Base-by-base conservation (phyloP, 2,888 invertebrate species). In the Myopa tessellatipennis region DNA sequence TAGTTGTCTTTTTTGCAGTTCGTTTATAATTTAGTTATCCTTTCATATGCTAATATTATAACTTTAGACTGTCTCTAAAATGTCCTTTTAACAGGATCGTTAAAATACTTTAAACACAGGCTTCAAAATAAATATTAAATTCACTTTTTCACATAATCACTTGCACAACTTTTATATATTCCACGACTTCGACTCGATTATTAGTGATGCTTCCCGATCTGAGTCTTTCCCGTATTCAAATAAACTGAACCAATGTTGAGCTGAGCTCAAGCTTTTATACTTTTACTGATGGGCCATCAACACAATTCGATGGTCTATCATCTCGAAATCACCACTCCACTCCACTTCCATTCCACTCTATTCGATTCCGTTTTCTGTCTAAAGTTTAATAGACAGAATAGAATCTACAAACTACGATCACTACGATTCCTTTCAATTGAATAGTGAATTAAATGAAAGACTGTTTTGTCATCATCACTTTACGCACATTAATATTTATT, bases 241-340 rank as follows among this genome's bases (percentile, higher is more conserved):
- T 75, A 79, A 82, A 82, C 82, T 82, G 81, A 81, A 78, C 69
- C 58, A 60, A 50, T 77, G 77, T 55, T 52, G 78, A 77, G 77
- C 63, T 70, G 65, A 63, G 26, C 78, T 77, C 79, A 55, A 40
- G 76, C 78, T 78, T 82, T 82, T 82, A 82, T 82, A 82, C 80
- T 74, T 79, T 79, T 26, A 26, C 26, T 26, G 26, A 26, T 77
- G 58, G 16, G n/a, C 45, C 10, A 40, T 69, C 38, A 36, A 67
- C 36, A 26, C 68, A 65, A 14, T 36, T 45, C 7, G 45, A 45
- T 45, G 34, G 18, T 38, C 69, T 58, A 75, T 18, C 74, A 67
- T 75, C 69, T 58, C 58, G 69, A 14, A 60, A 38, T 10, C 38
- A 14, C 67, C 68, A 52, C 16, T 52, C 50, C 65, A 34, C 36